Base-by-base conservation (phyloP, 2,113 vertebrate genomes). In the Clupea harengus region DNA sequence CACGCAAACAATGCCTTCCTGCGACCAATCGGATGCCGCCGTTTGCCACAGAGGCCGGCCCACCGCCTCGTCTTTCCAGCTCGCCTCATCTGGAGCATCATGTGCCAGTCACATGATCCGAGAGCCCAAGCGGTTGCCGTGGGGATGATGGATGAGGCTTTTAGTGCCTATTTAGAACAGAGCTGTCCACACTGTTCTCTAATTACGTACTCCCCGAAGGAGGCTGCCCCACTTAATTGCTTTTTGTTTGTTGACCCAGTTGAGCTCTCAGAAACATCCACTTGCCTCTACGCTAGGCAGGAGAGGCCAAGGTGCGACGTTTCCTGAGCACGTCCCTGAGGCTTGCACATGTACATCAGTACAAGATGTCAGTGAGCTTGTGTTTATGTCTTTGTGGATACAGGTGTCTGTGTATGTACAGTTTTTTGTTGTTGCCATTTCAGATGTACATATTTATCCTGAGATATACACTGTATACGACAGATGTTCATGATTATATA, bases 161-260 rank as follows among this genome's bases (percentile, higher is more conserved):
- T 89, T 89, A 89, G 83, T 85, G 87, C 86, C 86, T 89, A 87
- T 89, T 89, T 88, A 89, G 88, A 89, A 89, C 84, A 83, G 83
- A 88, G 88, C 85, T 87, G 86, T 89, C 85, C 86, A 57, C 86
- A 84, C 84, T 45, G 72, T 32, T 47, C 83, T 85, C 84, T 89
- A 86, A 89, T 89, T 89, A 89, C 80, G 81, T 49, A 28, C 60
- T 84, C 83, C 87, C 88, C 45, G 54, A 83, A 81, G 87, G 83
- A 87, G 83, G 86, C 86, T 89, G 86, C 57, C 60, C 84, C 28
- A 54, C 81, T 83, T 89, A 88, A 89, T 89, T 89, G 88, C 82
- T 87, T 87, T 89, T 83, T 87, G 88, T 89, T 89, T 89, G 88
- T 84, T 89, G 86, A 87, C 86, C 86, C 81, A 84, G 57, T 85